phyloP scores from a whole-genome alignment of 2,888 invertebrate species.

The Orthosia gothica region DNA sequence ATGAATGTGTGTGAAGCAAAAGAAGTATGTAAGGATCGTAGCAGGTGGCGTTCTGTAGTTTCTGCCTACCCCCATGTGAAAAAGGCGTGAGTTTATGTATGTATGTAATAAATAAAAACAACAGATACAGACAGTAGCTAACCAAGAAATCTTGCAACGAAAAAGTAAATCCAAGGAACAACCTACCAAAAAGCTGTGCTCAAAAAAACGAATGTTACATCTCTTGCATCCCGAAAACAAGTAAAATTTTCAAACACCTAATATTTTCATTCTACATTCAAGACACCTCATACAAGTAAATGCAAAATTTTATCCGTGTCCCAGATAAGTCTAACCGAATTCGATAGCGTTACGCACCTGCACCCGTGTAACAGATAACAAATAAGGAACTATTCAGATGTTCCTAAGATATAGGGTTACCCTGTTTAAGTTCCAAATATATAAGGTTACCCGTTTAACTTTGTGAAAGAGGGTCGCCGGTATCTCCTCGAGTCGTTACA shows the following conservation, averaged over 20 bases:
- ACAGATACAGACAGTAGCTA: too few species aligned
- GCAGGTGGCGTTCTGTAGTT: too few species aligned
- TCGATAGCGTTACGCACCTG: slow-evolving; percentile 72
- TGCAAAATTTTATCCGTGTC: slow-evolving; percentile 72
- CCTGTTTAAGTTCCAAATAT: slow-evolving; percentile 53
- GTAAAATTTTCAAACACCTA: neutral
- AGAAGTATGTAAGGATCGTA: too few species aligned
- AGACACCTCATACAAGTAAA: slow-evolving; percentile 31
- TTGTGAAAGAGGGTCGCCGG: slow-evolving; percentile 59
- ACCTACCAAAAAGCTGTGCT: too few species aligned
- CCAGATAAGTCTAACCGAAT: slow-evolving; percentile 72
- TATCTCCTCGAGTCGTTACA: slow-evolving; percentile 61
- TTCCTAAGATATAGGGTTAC: slow-evolving; percentile 56
- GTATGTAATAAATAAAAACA: too few species aligned
- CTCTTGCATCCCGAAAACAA: neutral
- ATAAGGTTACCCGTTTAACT: slow-evolving; percentile 56
- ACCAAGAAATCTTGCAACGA: too few species aligned
- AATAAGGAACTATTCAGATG: slow-evolving; percentile 63
- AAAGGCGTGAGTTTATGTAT: too few species aligned
- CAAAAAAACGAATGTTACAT: too few species aligned
- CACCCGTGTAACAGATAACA: slow-evolving; percentile 63
- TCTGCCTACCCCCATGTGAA: too few species aligned
- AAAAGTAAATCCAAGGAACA: too few species aligned
- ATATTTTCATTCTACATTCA: neutral
- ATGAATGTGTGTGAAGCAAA: too few species aligned